Base-by-base conservation (phyloP, 2,888 invertebrate species). In the Acanthosoma haemorrhoidale region DNA sequence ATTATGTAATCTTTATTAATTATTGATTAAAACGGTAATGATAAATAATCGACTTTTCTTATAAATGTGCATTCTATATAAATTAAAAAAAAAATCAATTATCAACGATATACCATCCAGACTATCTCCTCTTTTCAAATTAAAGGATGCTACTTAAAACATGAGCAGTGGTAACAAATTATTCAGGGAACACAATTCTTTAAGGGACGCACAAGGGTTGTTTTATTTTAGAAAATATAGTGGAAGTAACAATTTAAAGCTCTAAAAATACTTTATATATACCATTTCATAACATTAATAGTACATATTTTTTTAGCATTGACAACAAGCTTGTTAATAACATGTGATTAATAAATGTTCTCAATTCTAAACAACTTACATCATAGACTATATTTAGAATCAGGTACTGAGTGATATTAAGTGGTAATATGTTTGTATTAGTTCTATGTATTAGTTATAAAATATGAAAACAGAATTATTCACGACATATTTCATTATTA, bases 351-450 rank as follows among this genome's bases (percentile, higher is more conserved):
- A 51, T 51, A 51, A 51, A 51, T 51, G 25, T 51, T 51, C 51
- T 51, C 51, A 51, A 51, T 25, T 51, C 25, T 51, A 51, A 51
- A 51, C 51, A 51, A 51, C 51, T 51, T 51, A 51, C 29, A 25
- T 51, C 29, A 51, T 25, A 51, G 21, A 51, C 51, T 51, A 51
- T 29, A 51, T 51, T n/a, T 51, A 51, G n/a, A 51, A 51, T 51
- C 51, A 51, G 51, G 51, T 51, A 51, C 51, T 51, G 51, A 51
- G 51, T 51, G 51, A 51, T 51, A 51, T 51, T 51, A 51, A 51
- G 51, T 51, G 51, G 51, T 51, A 51, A 51, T 51, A 21, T 25
- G 51, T 8, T 51, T n/a, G n/a, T n/a, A 51, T n/a, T n/a, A n/a
- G n/a, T n/a, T n/a, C n/a, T n/a, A n/a, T n/a, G n/a, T n/a, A n/a